Percentiles rank a stretch among this genome's conserved stretches.
phyloP scores from a whole-genome alignment of 2,797 vertebrate genomes.

The Rhabdomys pumilio region DNA sequence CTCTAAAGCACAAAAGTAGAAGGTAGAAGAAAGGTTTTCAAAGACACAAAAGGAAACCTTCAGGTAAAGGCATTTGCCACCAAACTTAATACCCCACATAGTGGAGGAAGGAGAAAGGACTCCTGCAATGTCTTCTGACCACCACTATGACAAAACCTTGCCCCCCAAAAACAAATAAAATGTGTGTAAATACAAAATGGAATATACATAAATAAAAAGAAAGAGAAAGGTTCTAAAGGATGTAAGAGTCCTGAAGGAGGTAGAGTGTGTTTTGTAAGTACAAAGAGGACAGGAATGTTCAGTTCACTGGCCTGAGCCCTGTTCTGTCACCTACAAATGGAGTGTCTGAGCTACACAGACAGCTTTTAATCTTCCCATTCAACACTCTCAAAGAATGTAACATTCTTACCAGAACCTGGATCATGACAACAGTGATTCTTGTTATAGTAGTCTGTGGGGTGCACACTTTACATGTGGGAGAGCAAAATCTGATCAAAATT shows the following conservation, averaged over 20 bases:
- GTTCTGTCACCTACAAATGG: constrained; percentile 39
- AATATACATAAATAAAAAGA: background rate
- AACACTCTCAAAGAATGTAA: background rate
- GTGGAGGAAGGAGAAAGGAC: background rate
- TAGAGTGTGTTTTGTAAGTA: background rate
- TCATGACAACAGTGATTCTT: constrained; percentile 50
- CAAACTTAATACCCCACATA: background rate
- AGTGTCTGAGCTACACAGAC: constrained; percentile 4
- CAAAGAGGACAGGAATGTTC: constrained; percentile 21
- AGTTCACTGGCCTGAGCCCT: constrained; percentile 12
- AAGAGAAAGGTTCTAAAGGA: background rate
- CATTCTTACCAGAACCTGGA: background rate
- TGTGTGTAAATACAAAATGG: background rate
- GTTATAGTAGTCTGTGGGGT: background rate
- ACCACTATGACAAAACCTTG: too few species aligned
- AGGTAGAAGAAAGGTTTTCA: background rate
- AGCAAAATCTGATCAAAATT: background rate
- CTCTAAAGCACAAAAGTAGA: background rate
- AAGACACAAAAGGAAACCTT: background rate
- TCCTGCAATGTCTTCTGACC: background rate
- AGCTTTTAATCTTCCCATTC: constrained; percentile 35
- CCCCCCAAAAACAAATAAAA: background rate
- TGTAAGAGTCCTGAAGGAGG: background rate
- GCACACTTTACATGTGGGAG: background rate
- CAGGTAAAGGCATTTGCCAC: background rate